Base-by-base conservation (phyloP, 92 coral and sea anemone genomes). In the Meandrina meandrites region DNA sequence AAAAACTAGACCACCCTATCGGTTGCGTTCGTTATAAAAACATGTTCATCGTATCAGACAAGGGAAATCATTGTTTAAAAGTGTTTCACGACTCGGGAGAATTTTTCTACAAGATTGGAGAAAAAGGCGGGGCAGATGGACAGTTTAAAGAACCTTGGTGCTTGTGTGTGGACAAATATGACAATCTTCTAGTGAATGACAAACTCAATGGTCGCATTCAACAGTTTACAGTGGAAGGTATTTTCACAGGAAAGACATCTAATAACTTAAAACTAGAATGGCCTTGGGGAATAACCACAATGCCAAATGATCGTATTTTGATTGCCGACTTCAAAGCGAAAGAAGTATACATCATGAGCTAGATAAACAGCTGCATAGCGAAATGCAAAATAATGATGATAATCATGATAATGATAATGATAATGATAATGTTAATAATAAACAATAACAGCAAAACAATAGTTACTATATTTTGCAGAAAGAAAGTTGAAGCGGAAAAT, bases 71-170 rank as follows among this genome's bases (percentile, higher is more conserved):
- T 10, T 75, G 54, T 75, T 37, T 75, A 22, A 75, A 75, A 75
- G 53, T 75, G 31, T 75, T 5, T 24, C 32, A 75, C 27, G 42
- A 17, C 42, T 75, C 79, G 27, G 79, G 79, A 17, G 42, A 15
- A 27, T 75, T 75, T 75, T 42, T 42, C 6, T 30, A 28, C 54
- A 75, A 75, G 56, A 75, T 81, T 81, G 86, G 86, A 60, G 37
- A 47, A 40, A 22, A 24, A 45, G 77, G 77, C 35, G 28, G 22
- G 18, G 73, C 69, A 64, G 85, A 81, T 16, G 85, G 85, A 28
- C 73, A 60, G 86, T 81, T 62, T 32, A 62, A 27, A 35, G 16
- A 6, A 54, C 77, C 86, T 19, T 19, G 58, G 32, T 77, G 86
- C 10, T 34, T 81, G 70, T 37, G 47, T 19, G 68, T 80, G 30